Evolutionary conservation across 2,113 vertebrate species (phyloP).

Genomic region (Plestiodon gilberti): DNA sequence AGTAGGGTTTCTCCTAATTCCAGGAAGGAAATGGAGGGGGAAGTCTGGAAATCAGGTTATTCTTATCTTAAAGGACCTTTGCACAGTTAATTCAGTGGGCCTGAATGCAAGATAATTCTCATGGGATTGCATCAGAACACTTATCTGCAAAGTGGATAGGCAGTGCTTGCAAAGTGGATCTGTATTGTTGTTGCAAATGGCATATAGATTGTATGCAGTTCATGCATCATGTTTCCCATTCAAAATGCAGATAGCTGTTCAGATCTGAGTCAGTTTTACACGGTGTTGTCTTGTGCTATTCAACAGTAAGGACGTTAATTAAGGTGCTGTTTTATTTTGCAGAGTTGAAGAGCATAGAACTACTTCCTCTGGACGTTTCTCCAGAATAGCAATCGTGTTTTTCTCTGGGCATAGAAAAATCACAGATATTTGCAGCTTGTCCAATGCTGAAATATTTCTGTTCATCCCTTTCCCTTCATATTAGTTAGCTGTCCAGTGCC

Average conservation of each 20-base stretch:
- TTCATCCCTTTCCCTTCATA: not conserved
- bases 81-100: too few relatives aligned
- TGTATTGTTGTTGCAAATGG: not conserved
- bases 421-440: not conserved
- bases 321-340: not conserved
- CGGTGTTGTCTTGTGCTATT: too few relatives aligned
- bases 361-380: not conserved
- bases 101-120: too few relatives aligned
- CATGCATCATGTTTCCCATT: not conserved
- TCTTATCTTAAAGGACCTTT: too few relatives aligned
- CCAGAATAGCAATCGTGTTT: not conserved
- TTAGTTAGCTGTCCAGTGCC: not conserved
- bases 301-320: not conserved
- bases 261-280: not conserved
- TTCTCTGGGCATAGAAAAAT: not conserved
- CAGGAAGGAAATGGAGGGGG: too few relatives aligned
- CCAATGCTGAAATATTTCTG: slow-evolving; percentile 14
- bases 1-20: too few relatives aligned
- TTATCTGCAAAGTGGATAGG: not conserved
- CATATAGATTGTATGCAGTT: not conserved
- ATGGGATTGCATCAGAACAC: not conserved
- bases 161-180: not conserved
- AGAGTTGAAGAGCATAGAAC: not conserved
- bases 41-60: too few relatives aligned
- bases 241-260: not conserved